Percentiles rank a stretch among this genome's conserved stretches.
Evolutionary conservation across 2,888 invertebrate genomes (phyloP).

Genomic region (Blera fallax): DNA sequence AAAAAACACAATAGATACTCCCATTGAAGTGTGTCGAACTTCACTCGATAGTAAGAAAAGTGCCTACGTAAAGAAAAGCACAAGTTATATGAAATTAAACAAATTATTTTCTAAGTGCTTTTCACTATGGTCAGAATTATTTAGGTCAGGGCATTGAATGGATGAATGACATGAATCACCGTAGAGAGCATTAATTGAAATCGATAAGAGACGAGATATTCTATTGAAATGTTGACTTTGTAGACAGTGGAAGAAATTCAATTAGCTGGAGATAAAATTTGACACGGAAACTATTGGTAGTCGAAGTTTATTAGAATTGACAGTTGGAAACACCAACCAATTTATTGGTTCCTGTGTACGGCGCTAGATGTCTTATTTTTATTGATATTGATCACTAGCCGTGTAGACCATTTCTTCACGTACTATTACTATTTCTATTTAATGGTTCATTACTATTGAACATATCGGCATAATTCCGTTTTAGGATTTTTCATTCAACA

Average conservation of each 20-base stretch:
- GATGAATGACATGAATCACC: not conserved
- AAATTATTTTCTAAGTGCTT: conserved; percentile 19
- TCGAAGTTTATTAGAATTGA: not conserved
- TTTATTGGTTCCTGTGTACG: not conserved
- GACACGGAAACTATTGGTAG: not conserved
- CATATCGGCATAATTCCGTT: too few relatives aligned
- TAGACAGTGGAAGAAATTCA: not conserved
- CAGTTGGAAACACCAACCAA: not conserved
- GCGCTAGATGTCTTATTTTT: not conserved
- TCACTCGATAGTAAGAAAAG: not conserved
- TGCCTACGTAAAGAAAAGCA: conserved; percentile 3
- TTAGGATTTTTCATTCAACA: too few relatives aligned
- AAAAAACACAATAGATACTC: not conserved
- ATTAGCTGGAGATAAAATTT: not conserved
- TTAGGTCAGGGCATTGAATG: conserved; percentile 25
- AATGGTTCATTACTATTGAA: too few relatives aligned
- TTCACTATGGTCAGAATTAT: not conserved
- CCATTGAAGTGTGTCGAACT: not conserved
- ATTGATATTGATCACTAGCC: not conserved
- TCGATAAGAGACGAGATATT: not conserved
- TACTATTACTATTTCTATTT: not conserved
- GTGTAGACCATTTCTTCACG: not conserved
- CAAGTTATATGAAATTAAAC: not conserved
- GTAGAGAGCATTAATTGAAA: not conserved
- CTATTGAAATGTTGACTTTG: not conserved